A percentile compares a stretch with the other conserved stretches of the same genome.
Conservation (phyloP, 2,113 vertebrate species). For the Gorilla gorilla region DNA sequence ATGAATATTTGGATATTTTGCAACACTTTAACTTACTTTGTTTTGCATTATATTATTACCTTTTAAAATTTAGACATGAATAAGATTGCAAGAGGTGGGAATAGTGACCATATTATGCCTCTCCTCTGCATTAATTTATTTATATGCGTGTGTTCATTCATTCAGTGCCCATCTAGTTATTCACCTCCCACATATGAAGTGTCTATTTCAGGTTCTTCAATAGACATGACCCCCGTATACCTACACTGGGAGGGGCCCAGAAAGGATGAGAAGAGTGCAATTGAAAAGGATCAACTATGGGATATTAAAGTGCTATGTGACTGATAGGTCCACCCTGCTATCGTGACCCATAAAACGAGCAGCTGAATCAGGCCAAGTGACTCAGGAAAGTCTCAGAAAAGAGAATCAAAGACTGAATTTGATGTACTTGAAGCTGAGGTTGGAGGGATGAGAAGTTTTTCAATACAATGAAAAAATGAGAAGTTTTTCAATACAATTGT, state of each 20-base stretch:
- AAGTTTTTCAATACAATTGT: not conserved
- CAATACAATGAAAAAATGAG: not conserved
- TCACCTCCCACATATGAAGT: too few relatives aligned
- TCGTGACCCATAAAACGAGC: not conserved
- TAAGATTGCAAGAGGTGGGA: not conserved
- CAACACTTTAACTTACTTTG: not conserved
- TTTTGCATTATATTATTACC: not conserved
- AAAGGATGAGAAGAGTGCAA: not conserved
- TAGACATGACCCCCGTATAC: not conserved
- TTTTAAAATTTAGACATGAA: not conserved
- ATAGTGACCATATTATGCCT: not conserved
- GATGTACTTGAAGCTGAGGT: not conserved
- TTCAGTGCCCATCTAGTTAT: not conserved
- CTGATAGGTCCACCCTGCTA: fast-evolving
- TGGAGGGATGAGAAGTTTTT: not conserved
- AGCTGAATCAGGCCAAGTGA: too few relatives aligned
- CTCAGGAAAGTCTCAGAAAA: not conserved
- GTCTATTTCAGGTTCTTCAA: not conserved
- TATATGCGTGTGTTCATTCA: not conserved
- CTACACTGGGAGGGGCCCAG: fast-evolving
- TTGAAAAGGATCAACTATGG: not conserved
- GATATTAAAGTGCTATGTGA: not conserved
- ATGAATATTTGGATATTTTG: not conserved
- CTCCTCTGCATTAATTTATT: not conserved
- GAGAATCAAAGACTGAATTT: not conserved